A percentile compares a stretch with the other conserved stretches of the same genome.
phyloP scores from a whole-genome alignment of 2,888 invertebrate genomes.

The Choreutis nemorana region DNA sequence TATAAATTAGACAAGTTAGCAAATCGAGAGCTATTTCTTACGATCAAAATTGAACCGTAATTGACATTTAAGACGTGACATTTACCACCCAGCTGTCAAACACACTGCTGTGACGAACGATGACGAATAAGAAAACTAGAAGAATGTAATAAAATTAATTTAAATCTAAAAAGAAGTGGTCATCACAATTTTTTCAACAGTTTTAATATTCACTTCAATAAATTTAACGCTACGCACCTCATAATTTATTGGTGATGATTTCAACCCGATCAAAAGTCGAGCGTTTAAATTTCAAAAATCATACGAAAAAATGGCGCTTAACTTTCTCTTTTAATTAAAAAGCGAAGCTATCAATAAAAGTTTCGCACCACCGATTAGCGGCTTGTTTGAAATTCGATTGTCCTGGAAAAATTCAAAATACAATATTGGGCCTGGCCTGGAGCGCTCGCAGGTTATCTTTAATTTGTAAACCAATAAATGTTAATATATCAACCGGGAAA shows the following conservation, averaged over 20 bases:
- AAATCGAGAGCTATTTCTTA: too few relatives aligned
- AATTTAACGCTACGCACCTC: constrained; percentile 24
- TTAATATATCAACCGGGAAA: constrained; percentile 53
- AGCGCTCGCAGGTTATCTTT: constrained; percentile 41
- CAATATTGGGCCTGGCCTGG: constrained; percentile 20
- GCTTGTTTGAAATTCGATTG: constrained; percentile 19
- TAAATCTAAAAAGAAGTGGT: too few relatives aligned
- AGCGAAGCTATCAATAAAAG: constrained; percentile 24
- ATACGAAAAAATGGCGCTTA: constrained; percentile 13
- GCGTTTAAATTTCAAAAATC: too few relatives aligned
- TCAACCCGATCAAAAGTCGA: constrained; percentile 18
- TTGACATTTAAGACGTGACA: too few relatives aligned
- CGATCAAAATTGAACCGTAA: too few relatives aligned
- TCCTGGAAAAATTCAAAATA: constrained; percentile 27
- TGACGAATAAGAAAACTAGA: too few relatives aligned
- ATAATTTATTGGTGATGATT: constrained; percentile 28
- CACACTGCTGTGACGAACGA: too few relatives aligned
- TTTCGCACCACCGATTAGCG: constrained; percentile 25
- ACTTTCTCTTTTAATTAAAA: constrained; percentile 22
- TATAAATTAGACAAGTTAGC: too few relatives aligned
- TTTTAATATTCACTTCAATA: constrained; percentile 23
- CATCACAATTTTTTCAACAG: too few relatives aligned
- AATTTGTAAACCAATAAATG: constrained; percentile 64
- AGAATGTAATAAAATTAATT: too few relatives aligned
- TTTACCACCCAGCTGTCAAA: too few relatives aligned